These are phyloP conservation scores for Prolemur simus DNA, from an alignment of 2,113 vertebrate genomes.

Conservation along the genomic window DNA sequence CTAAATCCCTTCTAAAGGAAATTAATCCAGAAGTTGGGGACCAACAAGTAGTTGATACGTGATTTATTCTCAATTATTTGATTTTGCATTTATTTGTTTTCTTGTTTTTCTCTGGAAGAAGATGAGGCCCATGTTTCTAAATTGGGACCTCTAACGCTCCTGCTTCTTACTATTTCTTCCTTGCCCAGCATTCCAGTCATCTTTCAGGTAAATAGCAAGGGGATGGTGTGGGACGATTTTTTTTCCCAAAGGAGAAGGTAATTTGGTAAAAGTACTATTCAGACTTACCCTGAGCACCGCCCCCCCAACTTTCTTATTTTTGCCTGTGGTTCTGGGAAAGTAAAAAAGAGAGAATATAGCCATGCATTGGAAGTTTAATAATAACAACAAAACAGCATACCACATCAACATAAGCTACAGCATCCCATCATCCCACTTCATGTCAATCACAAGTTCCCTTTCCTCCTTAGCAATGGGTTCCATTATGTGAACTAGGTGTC, in stretches of 20 bases:
- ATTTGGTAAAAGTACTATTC: not conserved
- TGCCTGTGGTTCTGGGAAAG: not conserved
- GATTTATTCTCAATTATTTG: not conserved
- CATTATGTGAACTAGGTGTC: not conserved
- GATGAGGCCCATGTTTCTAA: not conserved
- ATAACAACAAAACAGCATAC: not conserved
- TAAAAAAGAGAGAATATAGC: not conserved
- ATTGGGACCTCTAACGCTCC: not conserved
- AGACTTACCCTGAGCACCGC: not conserved
- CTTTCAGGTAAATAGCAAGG: not conserved
- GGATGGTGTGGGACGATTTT: not conserved
- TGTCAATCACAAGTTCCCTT: not conserved
- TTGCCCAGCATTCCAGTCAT: not conserved
- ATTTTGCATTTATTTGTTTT: not conserved
- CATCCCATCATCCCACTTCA: no score
- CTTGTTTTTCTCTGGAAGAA: not conserved
- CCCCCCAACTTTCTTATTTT: not conserved
- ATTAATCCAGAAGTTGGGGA: not conserved
- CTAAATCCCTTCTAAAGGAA: not conserved
- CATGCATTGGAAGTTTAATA: not conserved
- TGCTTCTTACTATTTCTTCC: not conserved
- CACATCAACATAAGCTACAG: not conserved
- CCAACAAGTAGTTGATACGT: not conserved
- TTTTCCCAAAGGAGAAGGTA: not conserved
- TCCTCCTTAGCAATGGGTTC: not conserved